phyloP scores from a whole-genome alignment of 2,797 vertebrate genomes.

The Sebastes hopkinsi region DNA sequence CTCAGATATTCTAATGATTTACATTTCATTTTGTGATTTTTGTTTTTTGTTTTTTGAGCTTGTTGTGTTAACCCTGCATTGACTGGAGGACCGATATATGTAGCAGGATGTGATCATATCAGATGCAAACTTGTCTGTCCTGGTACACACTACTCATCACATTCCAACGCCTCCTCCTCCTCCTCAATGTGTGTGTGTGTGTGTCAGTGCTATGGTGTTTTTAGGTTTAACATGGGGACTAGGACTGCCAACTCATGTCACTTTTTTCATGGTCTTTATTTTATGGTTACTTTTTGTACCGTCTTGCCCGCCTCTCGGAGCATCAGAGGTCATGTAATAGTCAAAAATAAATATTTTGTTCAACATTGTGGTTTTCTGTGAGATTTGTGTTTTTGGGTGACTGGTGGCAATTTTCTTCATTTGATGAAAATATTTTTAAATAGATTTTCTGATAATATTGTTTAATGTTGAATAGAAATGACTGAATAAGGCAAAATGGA shows the following conservation, averaged over 20 bases:
- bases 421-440: not conserved
- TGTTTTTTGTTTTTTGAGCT: constrained; percentile 12
- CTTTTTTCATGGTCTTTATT: constrained; percentile 32
- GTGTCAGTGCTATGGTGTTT: constrained; percentile 28
- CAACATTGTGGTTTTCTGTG: constrained; percentile 28
- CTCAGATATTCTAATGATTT: constrained; percentile 62
- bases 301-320: constrained; percentile 38
- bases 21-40: constrained; percentile 2
- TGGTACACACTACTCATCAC: constrained; percentile 48
- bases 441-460: not conserved
- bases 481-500: no score
- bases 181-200: not conserved
- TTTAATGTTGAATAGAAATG: no score
- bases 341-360: constrained; percentile 77
- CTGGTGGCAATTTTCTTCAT: not conserved
- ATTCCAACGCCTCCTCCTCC: constrained; percentile 61
- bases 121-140: constrained; percentile 15
- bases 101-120: constrained; percentile 37
- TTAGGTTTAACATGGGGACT: constrained; percentile 22
- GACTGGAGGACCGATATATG: constrained; percentile 38
- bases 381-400: not conserved
- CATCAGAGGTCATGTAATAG: constrained; percentile 55
- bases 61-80: constrained; percentile 2
- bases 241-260: constrained; percentile 30
- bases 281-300: constrained; percentile 53